Conservation (phyloP, 2,113 vertebrate genomes). For the Cochlearius cochlearius region DNA sequence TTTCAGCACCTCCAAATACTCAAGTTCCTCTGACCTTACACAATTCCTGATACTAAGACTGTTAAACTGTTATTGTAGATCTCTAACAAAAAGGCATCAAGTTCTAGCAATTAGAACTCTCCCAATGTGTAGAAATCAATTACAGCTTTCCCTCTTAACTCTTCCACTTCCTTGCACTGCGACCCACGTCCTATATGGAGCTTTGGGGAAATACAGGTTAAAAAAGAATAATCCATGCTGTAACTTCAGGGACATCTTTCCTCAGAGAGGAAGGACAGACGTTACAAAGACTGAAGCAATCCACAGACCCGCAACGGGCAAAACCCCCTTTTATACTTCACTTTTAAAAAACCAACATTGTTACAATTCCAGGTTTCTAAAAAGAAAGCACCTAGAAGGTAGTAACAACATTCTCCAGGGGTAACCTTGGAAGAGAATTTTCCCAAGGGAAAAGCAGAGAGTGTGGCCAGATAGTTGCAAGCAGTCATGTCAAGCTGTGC, state of each 20-base stretch:
- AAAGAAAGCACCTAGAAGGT: background rate
- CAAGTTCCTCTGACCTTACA: background rate
- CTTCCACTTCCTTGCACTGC: background rate
- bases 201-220: background rate
- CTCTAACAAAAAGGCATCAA: background rate
- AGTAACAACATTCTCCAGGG: background rate
- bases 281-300: background rate
- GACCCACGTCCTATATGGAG: background rate
- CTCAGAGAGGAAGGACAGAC: background rate
- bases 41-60: background rate
- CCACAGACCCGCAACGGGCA: background rate
- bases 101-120: background rate
- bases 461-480: background rate
- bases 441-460: background rate
- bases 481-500: background rate
- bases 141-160: background rate
- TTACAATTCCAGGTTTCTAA: background rate
- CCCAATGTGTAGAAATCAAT: background rate
- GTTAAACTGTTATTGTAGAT: background rate
- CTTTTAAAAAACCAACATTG: background rate
- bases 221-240: background rate
- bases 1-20: background rate
- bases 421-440: background rate
- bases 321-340: background rate
- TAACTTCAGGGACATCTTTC: background rate